phyloP scores from a whole-genome alignment of 2,113 vertebrate species.

The Sinocyclocheilus anophthalmus region DNA sequence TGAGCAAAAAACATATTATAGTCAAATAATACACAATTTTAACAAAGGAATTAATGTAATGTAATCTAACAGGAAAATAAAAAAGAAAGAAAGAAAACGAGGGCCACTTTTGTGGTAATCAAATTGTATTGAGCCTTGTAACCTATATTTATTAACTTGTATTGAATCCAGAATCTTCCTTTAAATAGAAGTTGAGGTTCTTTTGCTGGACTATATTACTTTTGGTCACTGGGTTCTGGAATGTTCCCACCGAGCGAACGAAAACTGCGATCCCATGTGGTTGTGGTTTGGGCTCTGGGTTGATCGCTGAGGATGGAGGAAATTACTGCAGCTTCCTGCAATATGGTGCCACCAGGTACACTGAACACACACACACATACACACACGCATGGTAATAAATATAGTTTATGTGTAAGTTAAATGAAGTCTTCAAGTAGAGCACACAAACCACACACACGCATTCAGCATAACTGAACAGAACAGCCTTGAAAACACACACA shows the following conservation, averaged over 20 bases:
- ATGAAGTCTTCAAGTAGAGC: neutral
- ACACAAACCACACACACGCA: conserved; percentile 19
- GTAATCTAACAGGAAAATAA: neutral
- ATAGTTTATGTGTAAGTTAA: neutral
- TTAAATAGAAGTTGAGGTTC: conserved; percentile 11
- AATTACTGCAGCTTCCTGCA: conserved; percentile 76
- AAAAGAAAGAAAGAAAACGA: neutral
- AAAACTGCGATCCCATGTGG: conserved; percentile 69
- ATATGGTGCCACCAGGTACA: conserved; percentile 74
- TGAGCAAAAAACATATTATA: neutral
- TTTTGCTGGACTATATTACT: conserved; percentile 11
- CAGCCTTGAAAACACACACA: neutral
- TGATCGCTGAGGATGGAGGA: conserved; percentile 70
- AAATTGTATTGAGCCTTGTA: neutral
- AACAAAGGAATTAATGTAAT: neutral
- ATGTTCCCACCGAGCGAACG: conserved; percentile 66
- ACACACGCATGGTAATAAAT: neutral
- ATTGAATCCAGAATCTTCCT: neutral
- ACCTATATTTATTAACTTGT: neutral
- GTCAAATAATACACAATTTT: neutral
- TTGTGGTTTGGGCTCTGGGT: conserved; percentile 74
- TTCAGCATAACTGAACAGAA: conserved; percentile 20
- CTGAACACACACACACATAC: neutral
- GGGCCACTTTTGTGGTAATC: neutral
- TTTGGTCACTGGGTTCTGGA: conserved; percentile 60